Conservation (phyloP, 2,888 invertebrate genomes). For the Drosophila siamana region DNA sequence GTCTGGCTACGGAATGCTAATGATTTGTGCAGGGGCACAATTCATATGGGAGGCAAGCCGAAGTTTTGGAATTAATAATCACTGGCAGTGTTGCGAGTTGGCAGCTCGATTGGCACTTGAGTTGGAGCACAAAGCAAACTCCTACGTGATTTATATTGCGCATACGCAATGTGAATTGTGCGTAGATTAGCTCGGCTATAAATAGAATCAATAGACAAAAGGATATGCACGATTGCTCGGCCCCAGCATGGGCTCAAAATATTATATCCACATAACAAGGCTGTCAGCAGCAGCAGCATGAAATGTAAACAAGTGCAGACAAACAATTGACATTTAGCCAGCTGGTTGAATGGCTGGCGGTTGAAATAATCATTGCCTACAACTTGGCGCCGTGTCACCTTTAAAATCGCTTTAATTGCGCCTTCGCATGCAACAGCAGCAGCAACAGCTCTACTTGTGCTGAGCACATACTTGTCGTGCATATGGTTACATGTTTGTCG, state of each 20-base stretch:
- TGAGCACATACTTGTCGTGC: conserved; percentile 10
- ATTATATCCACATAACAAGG: conserved; percentile 36
- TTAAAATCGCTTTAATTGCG: conserved; percentile 38
- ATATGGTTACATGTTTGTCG: conserved; percentile 4
- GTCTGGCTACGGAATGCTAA: conserved; percentile 17
- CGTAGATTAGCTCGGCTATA: conserved; percentile 36
- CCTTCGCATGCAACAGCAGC: conserved; percentile 42
- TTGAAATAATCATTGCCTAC: conserved; percentile 1
- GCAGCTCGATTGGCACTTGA: conserved; percentile 28
- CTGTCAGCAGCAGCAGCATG: conserved; percentile 8
- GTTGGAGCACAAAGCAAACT: conserved; percentile 9
- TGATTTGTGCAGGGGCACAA: not conserved
- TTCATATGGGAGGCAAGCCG: not conserved
- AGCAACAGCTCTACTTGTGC: not conserved
- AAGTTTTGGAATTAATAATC: conserved; percentile 40
- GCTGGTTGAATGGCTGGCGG: too few relatives aligned
- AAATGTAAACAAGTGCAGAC: conserved; percentile 13
- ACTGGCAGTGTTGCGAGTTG: not conserved
- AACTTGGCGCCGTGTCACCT: conserved; percentile 7
- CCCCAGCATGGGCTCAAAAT: conserved; percentile 26
- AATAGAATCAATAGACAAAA: conserved; percentile 37
- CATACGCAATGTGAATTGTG: conserved; percentile 63
- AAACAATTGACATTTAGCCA: not conserved
- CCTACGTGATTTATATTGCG: conserved; percentile 41
- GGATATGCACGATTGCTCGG: not conserved